Evolutionary conservation across 2,888 invertebrate genomes (phyloP).

Genomic region (Petrophora chlorosata): DNA sequence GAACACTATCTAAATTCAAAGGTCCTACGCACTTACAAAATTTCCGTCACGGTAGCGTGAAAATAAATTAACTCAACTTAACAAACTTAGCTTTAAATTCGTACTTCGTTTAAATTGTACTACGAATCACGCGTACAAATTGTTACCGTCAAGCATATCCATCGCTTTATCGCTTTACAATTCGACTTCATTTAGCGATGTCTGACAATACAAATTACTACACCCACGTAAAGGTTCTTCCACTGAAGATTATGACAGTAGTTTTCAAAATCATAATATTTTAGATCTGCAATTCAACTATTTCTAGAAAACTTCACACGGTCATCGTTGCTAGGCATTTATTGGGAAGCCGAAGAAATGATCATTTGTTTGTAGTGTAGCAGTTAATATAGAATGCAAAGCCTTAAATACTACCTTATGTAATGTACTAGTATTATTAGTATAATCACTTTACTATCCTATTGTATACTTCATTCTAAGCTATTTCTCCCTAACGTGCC

Average conservation of each 20-base stretch:
- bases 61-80: too few relatives aligned
- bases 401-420: neutral
- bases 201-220: conserved; percentile 1
- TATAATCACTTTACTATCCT: conserved; percentile 4
- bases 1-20: too few relatives aligned
- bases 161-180: conserved; percentile 9
- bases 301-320: too few relatives aligned
- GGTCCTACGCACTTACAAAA: too few relatives aligned
- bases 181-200: too few relatives aligned
- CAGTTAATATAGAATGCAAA: neutral
- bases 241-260: neutral
- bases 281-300: neutral
- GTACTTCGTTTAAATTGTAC: too few relatives aligned
- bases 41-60: too few relatives aligned
- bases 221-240: neutral
- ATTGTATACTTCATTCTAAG: conserved; percentile 4
- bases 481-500: conserved; percentile 32
- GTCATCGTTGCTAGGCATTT: too few relatives aligned
- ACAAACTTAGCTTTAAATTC: too few relatives aligned
- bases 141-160: conserved; percentile 23
- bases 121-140: conserved; percentile 16
- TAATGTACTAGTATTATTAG: conserved; percentile 12
- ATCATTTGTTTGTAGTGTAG: too few relatives aligned
- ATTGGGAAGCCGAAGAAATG: too few relatives aligned
- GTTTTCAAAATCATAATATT: too few relatives aligned